phyloP scores from a whole-genome alignment of 2,113 vertebrate genomes.

The Amazona guildingii region DNA sequence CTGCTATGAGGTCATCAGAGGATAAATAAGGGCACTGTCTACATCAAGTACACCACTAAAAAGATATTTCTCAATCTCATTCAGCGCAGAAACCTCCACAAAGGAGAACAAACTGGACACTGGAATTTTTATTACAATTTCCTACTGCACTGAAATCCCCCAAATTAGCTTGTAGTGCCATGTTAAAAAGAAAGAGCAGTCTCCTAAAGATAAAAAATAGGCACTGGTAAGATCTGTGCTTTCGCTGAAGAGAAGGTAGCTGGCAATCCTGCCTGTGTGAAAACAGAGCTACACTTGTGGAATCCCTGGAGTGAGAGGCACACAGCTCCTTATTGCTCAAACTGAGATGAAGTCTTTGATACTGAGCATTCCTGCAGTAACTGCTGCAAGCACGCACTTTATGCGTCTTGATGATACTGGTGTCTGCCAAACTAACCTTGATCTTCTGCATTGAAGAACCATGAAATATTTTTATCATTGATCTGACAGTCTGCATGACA shows the following conservation, averaged over 20 bases:
- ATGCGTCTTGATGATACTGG: background rate
- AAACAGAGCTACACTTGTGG: background rate
- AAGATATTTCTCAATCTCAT: constrained; percentile 38
- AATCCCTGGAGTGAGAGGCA: background rate
- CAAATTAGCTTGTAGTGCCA: background rate
- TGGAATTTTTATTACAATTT: background rate
- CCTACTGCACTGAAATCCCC: background rate
- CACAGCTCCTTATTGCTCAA: background rate
- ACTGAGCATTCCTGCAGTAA: background rate
- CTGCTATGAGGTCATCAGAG: constrained; percentile 45
- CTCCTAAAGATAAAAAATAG: background rate
- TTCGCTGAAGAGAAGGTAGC: background rate
- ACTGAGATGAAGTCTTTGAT: background rate
- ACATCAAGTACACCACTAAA: background rate
- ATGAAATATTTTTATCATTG: constrained; percentile 1
- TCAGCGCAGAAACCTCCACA: background rate
- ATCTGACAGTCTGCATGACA: background rate
- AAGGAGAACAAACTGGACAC: background rate
- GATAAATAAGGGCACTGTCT: constrained; percentile 56
- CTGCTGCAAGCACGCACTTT: background rate
- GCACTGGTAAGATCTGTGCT: background rate
- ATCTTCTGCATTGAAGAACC: constrained; percentile 73
- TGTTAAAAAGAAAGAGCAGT: background rate
- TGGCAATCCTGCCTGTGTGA: background rate
- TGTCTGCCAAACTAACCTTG: constrained; percentile 76